Base-by-base conservation (phyloP, 1,140 invertebrate genomes). In the Calycopis cecrops region DNA sequence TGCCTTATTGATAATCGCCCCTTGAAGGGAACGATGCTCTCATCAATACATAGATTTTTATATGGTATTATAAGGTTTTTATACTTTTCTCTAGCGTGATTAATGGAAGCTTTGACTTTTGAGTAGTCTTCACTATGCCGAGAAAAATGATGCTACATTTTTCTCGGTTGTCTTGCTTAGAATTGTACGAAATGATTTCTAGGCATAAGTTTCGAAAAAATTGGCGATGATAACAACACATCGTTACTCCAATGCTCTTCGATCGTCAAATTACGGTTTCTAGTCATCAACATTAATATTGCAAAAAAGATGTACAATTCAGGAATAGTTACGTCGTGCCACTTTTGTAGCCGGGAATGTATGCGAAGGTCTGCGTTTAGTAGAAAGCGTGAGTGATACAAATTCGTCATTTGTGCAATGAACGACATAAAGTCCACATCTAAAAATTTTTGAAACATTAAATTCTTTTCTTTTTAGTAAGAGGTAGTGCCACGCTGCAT, bases 301-400 rank as follows among this genome's bases (percentile, higher is more conserved):
- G 52, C 11, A 44, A 55, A 47, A 47, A 55, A 55, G 28, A 35
- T 55, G 42, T 55, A 55, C 16, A 55, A 55, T 44, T 55, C 52
- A 28, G 52, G 40, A 44, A 55, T 33, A 16, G 52, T 47, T 44
- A 55, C 28, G 33, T 55, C 52, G 52, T 47, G 35, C 52, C 52
- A 55, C 47, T 42, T 2, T 28, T 28, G 2, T 28, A 28, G 21
- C 6, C 21, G 21, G 21, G 21, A 28, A 28, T 28, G 21, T 28
- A 28, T 28, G 21, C 21, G 21, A 28, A 28, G 6, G 21, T 28
- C 21, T 28, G 6, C 21, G 21, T 28, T 28, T 28, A 28, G 21
- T 28, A 28, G 2, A 28, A 28, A 28, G 2, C 21, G 21, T 28
- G 21, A 28, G 21, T 28, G 21, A 28, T 28, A 28, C 6, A 28